Base-by-base conservation (phyloP, 1,140 invertebrate species). In the Drosophila sulfurigaster region DNA sequence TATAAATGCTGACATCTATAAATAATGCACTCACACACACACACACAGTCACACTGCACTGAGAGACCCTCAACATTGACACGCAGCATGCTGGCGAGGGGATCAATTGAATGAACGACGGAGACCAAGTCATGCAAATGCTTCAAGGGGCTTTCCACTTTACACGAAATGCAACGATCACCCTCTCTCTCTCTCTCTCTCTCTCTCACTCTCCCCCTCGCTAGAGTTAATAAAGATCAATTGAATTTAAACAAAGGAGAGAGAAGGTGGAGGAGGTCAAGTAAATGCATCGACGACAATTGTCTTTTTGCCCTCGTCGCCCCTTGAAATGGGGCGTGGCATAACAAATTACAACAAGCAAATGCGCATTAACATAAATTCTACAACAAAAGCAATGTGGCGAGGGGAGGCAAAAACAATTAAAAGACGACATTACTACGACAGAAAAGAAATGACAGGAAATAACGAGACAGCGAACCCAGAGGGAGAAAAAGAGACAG, bases 221-320 rank as follows among this genome's bases (percentile, higher is more conserved):
- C 43, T 13, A 16, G 45, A 69, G 81, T 85, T 88, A 88, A 88
- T 88, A 81, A 89, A 88, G 85, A 89, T 88, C 85, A 88, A 88
- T 88, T 89, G 85, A 88, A 88, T 88, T 88, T 88, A 88, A 88
- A 88, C 85, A 88, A 88, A 89, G 85, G 68, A 73, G 54, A 43
- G 38, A 11, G 20, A 35, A 49, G 57, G 32, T 32, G 32, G 5
- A 49, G 16, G 62, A 67, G 58, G 70, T 70, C 79, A 83, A 83
- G 74, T 72, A 74, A 79, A 75, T 70, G 79, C 72, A 59, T 49
- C 62, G 54, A 69, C 72, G 43, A 70, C 67, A 58, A 71, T 71
- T 59, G 59, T 71, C 59, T 68, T 74, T 74, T 41, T 71, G 13
- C 16, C 58, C 49, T 30, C 41, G 16, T 28, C 60, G n/a, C 28